Evolutionary conservation across 2,888 invertebrate species (phyloP), one percentile per base, ranked within the genome.

Genomic region (Sturmia bella): DNA sequence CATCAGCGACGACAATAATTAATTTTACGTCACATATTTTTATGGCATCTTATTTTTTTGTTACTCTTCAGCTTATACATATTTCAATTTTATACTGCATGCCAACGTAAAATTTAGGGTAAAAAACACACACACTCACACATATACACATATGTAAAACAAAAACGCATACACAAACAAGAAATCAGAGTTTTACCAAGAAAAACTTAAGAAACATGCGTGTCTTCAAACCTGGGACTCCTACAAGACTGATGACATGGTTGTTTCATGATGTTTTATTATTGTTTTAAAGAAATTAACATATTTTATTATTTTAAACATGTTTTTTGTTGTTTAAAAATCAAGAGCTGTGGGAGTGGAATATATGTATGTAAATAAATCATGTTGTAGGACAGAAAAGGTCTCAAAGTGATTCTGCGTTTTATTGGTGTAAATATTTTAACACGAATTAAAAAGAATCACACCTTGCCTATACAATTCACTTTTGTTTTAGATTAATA

Each of bases 191-290:
- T 3, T n/a, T 21, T 13, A 59, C 32, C 17, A 21, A 17, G 32
- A 66, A 48, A 74, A 50, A 68, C 59, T 68, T 68, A 52, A 56
- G 48, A 54, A 41, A 57, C 43, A 75, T 57, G 66, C 48, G 39
- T 27, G 39, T 0, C 39, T 12, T 32, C 17, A 41, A 50, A 56
- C 37, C 27, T 43, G 43, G 21, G 21, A 63, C 75, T 75, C 72
- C 72, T 75, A 75, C 79, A 75, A 78, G 50, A 68, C 43, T 43
- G 78, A 56, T 79, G 69, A 82, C 66, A 78, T 39, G 70, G 13
- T 37, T 75, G 13, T 37, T 75, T 76, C 13, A 39, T 70, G 66
- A 66, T 70, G 48, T 24, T 21, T 45, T 45, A 13, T 13, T 39
- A 19, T 21, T 19, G 39, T 11, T 45, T 27, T 24, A 37, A 39